phyloP scores from a whole-genome alignment of 2,797 vertebrate genomes.

The Pristis pectinata region DNA sequence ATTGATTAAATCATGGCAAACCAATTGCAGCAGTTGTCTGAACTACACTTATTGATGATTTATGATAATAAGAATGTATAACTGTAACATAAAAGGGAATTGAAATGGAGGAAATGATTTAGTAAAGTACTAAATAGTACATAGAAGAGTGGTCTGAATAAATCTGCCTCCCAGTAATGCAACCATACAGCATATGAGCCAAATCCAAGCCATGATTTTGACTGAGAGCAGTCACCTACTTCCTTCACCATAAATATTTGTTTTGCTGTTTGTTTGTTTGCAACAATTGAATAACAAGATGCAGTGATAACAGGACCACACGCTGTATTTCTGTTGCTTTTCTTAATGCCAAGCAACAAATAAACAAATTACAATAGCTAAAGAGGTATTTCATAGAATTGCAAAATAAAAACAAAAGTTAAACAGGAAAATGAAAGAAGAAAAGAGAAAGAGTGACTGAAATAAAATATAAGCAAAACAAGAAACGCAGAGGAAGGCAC shows the following conservation, averaged over 20 bases:
- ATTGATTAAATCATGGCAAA: neutral
- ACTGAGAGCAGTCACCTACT: neutral
- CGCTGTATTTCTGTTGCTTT: neutral
- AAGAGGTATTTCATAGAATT: neutral
- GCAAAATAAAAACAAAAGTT: neutral
- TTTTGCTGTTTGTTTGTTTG: conserved; percentile 32
- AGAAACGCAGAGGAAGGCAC: neutral
- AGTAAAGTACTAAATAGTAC: neutral
- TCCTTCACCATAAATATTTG: neutral
- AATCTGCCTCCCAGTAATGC: neutral
- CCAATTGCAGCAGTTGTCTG: neutral
- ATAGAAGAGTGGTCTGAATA: neutral
- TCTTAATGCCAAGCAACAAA: conserved; percentile 1
- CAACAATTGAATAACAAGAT: conserved; percentile 10
- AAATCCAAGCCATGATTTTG: neutral
- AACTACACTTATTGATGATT: neutral
- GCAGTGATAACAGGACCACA: neutral
- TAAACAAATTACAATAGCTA: conserved; percentile 31
- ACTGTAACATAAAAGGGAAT: neutral
- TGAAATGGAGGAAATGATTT: conserved; percentile 22
- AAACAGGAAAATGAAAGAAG: neutral
- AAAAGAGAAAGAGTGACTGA: neutral
- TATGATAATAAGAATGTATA: neutral
- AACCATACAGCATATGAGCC: neutral
- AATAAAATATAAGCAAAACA: neutral